These are phyloP conservation scores for Odontamblyopus rebecca DNA, from an alignment of 2,797 vertebrate species.

Conservation along the genomic window DNA sequence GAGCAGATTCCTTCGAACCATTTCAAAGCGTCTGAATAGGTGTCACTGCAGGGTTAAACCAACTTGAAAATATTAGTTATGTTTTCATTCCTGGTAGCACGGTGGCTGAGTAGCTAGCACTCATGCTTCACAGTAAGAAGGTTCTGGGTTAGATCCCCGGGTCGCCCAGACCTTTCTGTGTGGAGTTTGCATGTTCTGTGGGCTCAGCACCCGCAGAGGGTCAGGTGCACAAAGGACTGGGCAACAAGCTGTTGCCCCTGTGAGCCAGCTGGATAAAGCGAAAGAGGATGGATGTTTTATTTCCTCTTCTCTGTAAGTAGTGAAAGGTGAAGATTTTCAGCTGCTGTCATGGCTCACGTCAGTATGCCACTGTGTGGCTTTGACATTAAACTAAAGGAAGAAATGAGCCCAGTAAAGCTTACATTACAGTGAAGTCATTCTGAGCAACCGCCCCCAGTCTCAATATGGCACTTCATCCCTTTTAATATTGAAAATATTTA, in stretches of 20 bases:
- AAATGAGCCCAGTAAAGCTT: conserved; percentile 16
- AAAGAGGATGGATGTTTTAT: conserved; percentile 38
- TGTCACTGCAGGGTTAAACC: conserved; percentile 75
- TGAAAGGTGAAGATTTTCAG: conserved; percentile 28
- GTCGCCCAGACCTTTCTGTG: too few relatives aligned
- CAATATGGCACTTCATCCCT: conserved; percentile 15
- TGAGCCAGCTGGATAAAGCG: too few relatives aligned
- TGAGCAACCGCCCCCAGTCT: conserved; percentile 14
- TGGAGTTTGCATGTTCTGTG: too few relatives aligned
- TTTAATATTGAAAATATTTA: conserved; percentile 1
- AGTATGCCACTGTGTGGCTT: conserved; percentile 22
- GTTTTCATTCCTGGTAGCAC: conserved; percentile 42
- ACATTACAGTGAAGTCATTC: conserved; percentile 21
- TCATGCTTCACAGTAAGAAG: too few relatives aligned
- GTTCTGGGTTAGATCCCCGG: too few relatives aligned
- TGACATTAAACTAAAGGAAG: conserved; percentile 35
- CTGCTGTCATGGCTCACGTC: conserved; percentile 32
- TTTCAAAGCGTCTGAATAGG: conserved; percentile 75
- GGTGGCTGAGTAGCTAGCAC: too few relatives aligned
- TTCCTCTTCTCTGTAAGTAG: conserved; percentile 17
- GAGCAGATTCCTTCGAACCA: conserved; percentile 72
- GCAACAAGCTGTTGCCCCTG: too few relatives aligned
- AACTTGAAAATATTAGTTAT: conserved; percentile 62
- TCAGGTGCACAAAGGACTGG: too few relatives aligned
- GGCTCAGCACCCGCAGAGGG: too few relatives aligned